Base-by-base conservation (phyloP, 2,797 vertebrate species). In the Xiphorhynchus erythropygius region DNA sequence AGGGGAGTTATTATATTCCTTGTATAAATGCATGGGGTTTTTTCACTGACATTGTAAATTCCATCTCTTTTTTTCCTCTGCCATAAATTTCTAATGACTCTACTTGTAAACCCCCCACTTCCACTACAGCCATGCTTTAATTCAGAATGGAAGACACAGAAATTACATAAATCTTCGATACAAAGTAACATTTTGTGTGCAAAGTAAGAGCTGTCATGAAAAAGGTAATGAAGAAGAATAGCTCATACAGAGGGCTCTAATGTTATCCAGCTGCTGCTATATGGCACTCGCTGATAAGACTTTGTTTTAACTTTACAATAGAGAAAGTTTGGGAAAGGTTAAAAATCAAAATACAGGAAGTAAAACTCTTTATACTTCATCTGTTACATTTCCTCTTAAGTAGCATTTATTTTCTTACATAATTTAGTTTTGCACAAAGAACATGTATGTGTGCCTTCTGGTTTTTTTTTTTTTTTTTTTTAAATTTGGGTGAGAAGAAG, bases 181-280 rank as follows among this genome's bases (percentile, higher is more conserved):
- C 98, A 98, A 98, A 98, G 98, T 98, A 98, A 99, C 98, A 98
- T 98, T 99, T 99, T 98, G 96, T 97, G 92, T 93, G 89, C 89
- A 96, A 97, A 98, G 88, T 98, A 99, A 99, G 98, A 99, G 98
- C 98, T 98, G 96, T 99, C 98, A 98, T 98, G 97, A 97, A 97
- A 97, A 98, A 98, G 97, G 98, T 98, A 98, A 99, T 98, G 98
- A 99, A 99, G 99, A 99, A 98, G 98, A 99, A 99, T 98, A 98
- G 99, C 98, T 98, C 96, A 91, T 98, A 98, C 98, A 98, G 98
- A 98, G 97, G 96, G 95, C 96, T 97, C 97, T 99, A 99, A 99
- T 99, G 98, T 98, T 98, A 98, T 98, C 98, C 99, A 99, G 98
- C 99, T 99, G 99, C 98, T 98, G 97, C 97, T 97, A 97, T 96